These are phyloP conservation scores for Sebastes oblongus DNA, from an alignment of 2,797 vertebrate genomes.

Conservation along the genomic window DNA sequence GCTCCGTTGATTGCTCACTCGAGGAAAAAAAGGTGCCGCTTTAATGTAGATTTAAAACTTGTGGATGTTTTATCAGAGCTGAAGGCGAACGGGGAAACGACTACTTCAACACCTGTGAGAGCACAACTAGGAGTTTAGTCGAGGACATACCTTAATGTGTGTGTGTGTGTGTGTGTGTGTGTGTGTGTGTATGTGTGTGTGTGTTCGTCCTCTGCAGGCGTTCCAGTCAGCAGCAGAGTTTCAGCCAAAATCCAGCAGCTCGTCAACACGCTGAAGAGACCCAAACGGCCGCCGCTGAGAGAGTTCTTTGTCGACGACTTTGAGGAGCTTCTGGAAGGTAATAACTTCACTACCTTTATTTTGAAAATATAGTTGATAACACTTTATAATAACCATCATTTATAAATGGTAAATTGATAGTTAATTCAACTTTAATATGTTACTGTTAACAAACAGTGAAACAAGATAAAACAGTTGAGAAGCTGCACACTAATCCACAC, in stretches of 20 bases:
- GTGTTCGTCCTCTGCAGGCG: constrained; percentile 79
- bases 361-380: too few relatives aligned
- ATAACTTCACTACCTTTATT: not conserved
- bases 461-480: too few relatives aligned
- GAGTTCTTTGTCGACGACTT: constrained; percentile 99
- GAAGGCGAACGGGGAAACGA: not conserved
- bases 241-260: constrained; percentile 98
- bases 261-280: constrained; percentile 96
- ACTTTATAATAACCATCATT: too few relatives aligned
- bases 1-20: constrained; percentile 3
- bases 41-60: not conserved
- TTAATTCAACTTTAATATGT: too few relatives aligned
- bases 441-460: too few relatives aligned
- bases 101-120: not conserved
- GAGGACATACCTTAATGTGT: not conserved
- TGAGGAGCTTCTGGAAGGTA: constrained; percentile 97
- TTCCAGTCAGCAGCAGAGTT: constrained; percentile 97
- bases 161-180: not conserved
- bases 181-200: not conserved
- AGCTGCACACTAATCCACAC: not conserved
- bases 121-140: not conserved
- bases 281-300: constrained; percentile 90
- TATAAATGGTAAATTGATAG: too few relatives aligned
- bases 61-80: not conserved
- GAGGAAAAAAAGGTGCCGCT: not conserved